phyloP scores from a whole-genome alignment of 1,140 invertebrate genomes.

The Pygmarrhopalites habei region DNA sequence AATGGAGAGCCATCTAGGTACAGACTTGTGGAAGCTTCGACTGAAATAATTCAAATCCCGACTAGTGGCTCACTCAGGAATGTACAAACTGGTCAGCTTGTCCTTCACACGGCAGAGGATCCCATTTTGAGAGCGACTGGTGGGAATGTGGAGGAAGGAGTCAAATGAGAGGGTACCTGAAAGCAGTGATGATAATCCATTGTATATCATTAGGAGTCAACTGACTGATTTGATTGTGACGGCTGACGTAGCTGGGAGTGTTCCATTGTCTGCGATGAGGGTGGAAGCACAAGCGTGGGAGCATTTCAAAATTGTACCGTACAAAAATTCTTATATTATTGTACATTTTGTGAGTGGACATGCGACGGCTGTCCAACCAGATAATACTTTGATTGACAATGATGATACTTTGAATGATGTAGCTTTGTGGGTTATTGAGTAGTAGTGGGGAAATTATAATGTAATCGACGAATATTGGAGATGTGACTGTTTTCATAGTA shows the following conservation, averaged over 20 bases:
- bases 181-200: constrained; percentile 11
- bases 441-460: no score
- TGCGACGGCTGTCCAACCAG: constrained; percentile 20
- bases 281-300: constrained; percentile 27
- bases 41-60: neutral
- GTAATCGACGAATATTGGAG: no score
- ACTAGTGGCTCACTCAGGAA: constrained; percentile 6
- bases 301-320: constrained; percentile 25
- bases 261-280: constrained; percentile 9
- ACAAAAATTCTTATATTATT: constrained; percentile 19
- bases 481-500: no score
- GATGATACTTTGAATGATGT: constrained; percentile 9
- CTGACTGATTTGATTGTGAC: constrained; percentile 16
- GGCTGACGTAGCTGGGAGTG: constrained; percentile 16
- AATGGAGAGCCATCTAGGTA: constrained; percentile 14
- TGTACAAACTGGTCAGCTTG: constrained; percentile 12
- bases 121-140: constrained; percentile 6
- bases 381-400: constrained; percentile 27
- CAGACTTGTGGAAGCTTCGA: constrained; percentile 10
- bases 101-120: constrained; percentile 9
- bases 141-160: neutral
- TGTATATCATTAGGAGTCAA: constrained; percentile 13
- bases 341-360: constrained; percentile 18
- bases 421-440: constrained; percentile 21
- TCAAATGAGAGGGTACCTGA: constrained; percentile 13